Base-by-base conservation (phyloP, 2,797 vertebrate species). In the Rhodeus uyekii region DNA sequence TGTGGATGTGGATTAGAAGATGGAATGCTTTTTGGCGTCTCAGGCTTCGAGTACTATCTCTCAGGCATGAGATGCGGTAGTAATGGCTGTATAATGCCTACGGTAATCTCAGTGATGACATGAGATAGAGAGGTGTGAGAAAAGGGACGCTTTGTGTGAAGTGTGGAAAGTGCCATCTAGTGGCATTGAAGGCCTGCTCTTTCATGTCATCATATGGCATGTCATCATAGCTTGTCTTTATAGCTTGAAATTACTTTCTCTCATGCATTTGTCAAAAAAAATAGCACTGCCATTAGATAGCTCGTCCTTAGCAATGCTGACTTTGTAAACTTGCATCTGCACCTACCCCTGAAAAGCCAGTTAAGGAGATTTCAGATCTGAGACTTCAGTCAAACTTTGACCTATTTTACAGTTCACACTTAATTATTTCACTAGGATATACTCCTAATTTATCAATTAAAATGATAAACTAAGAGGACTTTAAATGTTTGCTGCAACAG, bases 141-240 rank as follows among this genome's bases (percentile, higher is more conserved):
- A 76, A 76, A 67, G 36, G 55, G 73, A 55, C 5, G 78, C 76
- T 76, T 73, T 67, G 34, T 75, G 84, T 86, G 74, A 87, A 91
- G 88, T 87, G 89, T 86, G 86, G 87, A 90, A 92, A 89, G 85
- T 85, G 82, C 89, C 89, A 89, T 90, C 89, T 91, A 89, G 88
- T 88, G 88, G 89, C 46, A 75, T 44, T 82, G 42, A 42, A 65
- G 61, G 39, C 79, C 38, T 7, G 38, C 69, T 75, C 80, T 83
- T 77, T 53, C 75, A 68, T 80, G 38, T 55, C 48, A 67, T 55
- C 48, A 67, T 71, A 58, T 64, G 50, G 64, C 71, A 48, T 9
- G 8, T 75, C 67, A 80, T 71, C 61, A 71, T 58, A 22, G 46
- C 39, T 60, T 71, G 55, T 29, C 75, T 38, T 73, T 76, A 38